Percentiles rank a stretch among this genome's conserved stretches.
Evolutionary conservation across 2,113 vertebrate genomes (phyloP).

Genomic region (Myrmecobius fasciatus): DNA sequence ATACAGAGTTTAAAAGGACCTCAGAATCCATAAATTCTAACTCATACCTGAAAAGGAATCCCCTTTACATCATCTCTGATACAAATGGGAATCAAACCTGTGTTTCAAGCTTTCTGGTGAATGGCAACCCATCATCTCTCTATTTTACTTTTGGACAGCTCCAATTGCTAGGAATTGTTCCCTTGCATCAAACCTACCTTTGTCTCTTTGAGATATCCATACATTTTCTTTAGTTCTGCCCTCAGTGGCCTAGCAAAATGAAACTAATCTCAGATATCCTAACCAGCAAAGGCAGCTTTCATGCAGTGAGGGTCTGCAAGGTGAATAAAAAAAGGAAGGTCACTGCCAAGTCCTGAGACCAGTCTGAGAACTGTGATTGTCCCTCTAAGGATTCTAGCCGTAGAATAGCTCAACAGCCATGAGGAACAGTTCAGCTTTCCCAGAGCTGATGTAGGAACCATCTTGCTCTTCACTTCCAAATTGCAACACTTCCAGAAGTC

Average conservation of each 20-base stretch:
- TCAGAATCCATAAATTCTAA: background rate
- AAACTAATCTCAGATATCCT: background rate
- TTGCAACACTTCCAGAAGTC: background rate
- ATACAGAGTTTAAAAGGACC: background rate
- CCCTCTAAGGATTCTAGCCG: constrained; percentile 36
- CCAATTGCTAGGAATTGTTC: background rate
- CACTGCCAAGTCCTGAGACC: constrained; percentile 14
- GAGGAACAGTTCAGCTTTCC: constrained; percentile 25
- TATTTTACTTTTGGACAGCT: background rate
- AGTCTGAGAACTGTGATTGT: constrained; percentile 33
- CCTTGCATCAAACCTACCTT: background rate
- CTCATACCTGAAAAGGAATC: background rate
- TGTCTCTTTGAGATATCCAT: background rate
- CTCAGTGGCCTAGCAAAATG: background rate
- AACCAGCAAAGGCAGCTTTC: background rate
- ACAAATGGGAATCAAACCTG: background rate
- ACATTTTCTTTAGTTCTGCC: background rate
- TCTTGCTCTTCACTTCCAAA: background rate
- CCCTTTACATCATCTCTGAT: background rate
- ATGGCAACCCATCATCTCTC: background rate
- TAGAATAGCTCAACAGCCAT: constrained; percentile 10
- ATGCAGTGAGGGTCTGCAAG: background rate
- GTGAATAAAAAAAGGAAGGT: constrained; percentile 40
- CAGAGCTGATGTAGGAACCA: background rate
- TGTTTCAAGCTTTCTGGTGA: background rate